phyloP scores from a whole-genome alignment of 2,797 vertebrate species.

The Anguilla megastoma region DNA sequence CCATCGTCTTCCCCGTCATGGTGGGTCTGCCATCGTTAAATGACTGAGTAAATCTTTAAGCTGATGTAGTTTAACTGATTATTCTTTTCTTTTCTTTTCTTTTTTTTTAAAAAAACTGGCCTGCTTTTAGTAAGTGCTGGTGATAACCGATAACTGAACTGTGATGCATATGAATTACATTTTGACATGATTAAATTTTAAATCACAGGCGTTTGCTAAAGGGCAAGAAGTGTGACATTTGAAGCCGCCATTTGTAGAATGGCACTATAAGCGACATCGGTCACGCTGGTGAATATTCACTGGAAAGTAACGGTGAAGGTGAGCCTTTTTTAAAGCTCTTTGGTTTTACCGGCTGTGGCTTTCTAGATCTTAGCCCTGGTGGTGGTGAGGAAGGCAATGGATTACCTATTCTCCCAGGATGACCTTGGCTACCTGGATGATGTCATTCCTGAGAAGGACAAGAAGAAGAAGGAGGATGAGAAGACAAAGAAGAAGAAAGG shows the following conservation, averaged over 20 bases:
- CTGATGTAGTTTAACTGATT: neutral
- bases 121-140: neutral
- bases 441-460: conserved; percentile 98
- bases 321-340: neutral
- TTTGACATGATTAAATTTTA: neutral
- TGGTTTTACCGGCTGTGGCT: conserved; percentile 28
- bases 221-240: neutral
- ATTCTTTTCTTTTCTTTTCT: neutral
- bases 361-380: conserved; percentile 91
- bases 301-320: neutral
- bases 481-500: conserved; percentile 95
- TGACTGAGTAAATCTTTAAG: neutral
- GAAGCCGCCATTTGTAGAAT: neutral
- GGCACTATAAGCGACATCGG: neutral
- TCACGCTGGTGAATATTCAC: neutral
- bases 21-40: conserved; percentile 66
- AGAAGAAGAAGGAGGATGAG: conserved; percentile 99
- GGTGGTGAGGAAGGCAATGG: conserved; percentile 96
- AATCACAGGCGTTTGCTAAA: neutral
- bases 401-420: conserved; percentile 95
- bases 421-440: conserved; percentile 97
- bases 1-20: conserved; percentile 98
- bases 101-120: neutral
- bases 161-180: neutral
- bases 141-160: neutral